Evolutionary conservation across 2,888 invertebrate genomes (phyloP).

Genomic region (Dicyrtoma fusca): DNA sequence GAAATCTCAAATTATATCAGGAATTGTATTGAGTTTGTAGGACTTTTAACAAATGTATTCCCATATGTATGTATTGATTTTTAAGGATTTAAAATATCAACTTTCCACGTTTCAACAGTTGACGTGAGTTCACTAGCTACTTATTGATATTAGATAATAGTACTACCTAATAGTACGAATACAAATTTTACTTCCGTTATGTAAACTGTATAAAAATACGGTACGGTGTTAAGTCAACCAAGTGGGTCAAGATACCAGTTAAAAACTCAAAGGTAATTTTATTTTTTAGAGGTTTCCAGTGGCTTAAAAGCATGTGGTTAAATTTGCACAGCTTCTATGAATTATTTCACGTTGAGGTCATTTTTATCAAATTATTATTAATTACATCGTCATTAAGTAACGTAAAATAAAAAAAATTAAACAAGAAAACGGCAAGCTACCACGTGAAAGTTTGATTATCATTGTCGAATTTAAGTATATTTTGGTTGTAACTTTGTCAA

Average conservation of each 20-base stretch:
- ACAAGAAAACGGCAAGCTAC: slow-evolving; percentile 19
- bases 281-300: slow-evolving; percentile 21
- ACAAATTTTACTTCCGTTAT: too few relatives aligned
- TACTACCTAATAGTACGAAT: too few relatives aligned
- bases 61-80: too few relatives aligned
- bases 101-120: too few relatives aligned
- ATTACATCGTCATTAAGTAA: slow-evolving; percentile 20
- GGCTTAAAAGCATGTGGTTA: slow-evolving; percentile 25
- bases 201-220: too few relatives aligned
- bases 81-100: too few relatives aligned
- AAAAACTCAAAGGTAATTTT: slow-evolving; percentile 25
- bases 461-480: background rate
- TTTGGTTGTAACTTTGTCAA: slow-evolving; percentile 7
- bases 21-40: too few relatives aligned
- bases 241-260: slow-evolving; percentile 15
- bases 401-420: background rate
- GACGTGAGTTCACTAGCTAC: too few relatives aligned
- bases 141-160: too few relatives aligned
- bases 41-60: too few relatives aligned
- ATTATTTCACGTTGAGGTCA: slow-evolving; percentile 27
- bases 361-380: slow-evolving; percentile 13
- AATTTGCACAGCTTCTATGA: slow-evolving; percentile 22
- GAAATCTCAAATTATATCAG: too few relatives aligned
- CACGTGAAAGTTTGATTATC: slow-evolving; percentile 8
- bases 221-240: background rate